Conservation (phyloP, 2,888 invertebrate species). For the Microctonus brassicae region DNA sequence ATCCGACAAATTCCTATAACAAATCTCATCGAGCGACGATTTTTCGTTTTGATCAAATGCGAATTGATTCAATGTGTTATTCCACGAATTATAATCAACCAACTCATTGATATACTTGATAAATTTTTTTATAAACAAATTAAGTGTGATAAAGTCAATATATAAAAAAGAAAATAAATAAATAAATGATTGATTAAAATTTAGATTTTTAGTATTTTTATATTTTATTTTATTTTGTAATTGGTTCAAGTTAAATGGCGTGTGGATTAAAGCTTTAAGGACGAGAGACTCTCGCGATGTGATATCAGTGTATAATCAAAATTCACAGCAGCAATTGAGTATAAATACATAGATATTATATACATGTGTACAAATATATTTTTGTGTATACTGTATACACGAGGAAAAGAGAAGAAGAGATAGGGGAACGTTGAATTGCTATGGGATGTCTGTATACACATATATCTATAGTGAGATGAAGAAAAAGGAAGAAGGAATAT, state of each 20-base stretch:
- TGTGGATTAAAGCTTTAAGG: not conserved
- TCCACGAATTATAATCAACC: constrained; percentile 28
- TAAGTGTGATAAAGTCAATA: not conserved
- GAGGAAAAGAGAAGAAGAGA: constrained; percentile 32
- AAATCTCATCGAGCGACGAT: constrained; percentile 28
- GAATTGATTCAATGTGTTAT: constrained; percentile 21
- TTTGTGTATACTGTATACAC: too few relatives aligned
- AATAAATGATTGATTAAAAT: constrained; percentile 33
- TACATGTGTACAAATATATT: too few relatives aligned
- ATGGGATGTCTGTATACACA: constrained; percentile 26
- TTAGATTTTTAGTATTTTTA: not conserved
- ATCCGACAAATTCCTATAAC: constrained; percentile 30
- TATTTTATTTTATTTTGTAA: not conserved
- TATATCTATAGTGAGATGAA: too few relatives aligned
- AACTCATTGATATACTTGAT: constrained; percentile 37
- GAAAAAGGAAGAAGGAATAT: constrained; percentile 36
- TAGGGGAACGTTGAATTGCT: too few relatives aligned
- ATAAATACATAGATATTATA: too few relatives aligned
- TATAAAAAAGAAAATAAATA: constrained; percentile 8
- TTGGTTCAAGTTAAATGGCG: not conserved
- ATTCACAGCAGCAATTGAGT: constrained; percentile 47
- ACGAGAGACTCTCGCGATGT: constrained; percentile 19
- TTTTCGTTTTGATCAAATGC: constrained; percentile 13
- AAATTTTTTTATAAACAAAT: not conserved
- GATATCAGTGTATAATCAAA: constrained; percentile 62